Percentiles rank a stretch among this genome's conserved stretches.
phyloP scores from a whole-genome alignment of 2,888 invertebrate species.

The Sinhomidia bicolor region DNA sequence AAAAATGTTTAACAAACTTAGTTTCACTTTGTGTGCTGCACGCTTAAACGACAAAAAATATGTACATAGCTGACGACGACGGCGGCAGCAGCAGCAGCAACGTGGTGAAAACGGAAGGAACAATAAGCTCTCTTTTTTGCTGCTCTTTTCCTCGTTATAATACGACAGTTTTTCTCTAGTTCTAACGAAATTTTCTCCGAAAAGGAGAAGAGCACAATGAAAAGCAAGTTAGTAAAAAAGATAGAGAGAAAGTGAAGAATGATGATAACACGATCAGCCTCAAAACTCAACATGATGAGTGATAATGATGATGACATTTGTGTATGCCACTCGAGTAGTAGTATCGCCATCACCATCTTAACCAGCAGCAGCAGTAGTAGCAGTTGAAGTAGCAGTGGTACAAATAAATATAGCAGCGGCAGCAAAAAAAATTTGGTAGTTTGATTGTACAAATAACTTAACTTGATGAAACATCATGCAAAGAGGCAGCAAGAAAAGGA shows the following conservation, averaged over 20 bases:
- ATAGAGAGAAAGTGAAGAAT: too few relatives aligned
- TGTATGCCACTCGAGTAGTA: background rate
- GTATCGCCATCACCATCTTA: background rate
- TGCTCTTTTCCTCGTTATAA: background rate
- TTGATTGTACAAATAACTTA: background rate
- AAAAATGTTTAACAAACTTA: background rate
- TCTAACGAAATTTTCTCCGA: background rate
- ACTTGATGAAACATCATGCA: background rate
- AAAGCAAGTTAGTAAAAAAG: background rate
- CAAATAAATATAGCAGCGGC: too few relatives aligned
- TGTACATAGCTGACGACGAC: background rate
- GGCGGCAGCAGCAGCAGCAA: too few relatives aligned
- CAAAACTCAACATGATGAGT: background rate
- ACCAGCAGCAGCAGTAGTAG: background rate
- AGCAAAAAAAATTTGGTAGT: background rate
- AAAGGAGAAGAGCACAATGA: background rate
- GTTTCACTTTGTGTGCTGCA: background rate
- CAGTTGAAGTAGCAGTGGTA: background rate
- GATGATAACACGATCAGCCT: constrained; percentile 9
- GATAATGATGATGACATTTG: constrained; percentile 37
- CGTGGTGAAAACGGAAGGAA: too few relatives aligned
- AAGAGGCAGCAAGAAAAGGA: background rate
- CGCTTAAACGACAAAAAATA: background rate
- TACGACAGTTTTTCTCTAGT: background rate
- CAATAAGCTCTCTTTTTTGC: too few relatives aligned